Percentiles rank a stretch among this genome's conserved stretches.
Conservation (phyloP, 2,888 invertebrate species). For the Eulithis prunata region DNA sequence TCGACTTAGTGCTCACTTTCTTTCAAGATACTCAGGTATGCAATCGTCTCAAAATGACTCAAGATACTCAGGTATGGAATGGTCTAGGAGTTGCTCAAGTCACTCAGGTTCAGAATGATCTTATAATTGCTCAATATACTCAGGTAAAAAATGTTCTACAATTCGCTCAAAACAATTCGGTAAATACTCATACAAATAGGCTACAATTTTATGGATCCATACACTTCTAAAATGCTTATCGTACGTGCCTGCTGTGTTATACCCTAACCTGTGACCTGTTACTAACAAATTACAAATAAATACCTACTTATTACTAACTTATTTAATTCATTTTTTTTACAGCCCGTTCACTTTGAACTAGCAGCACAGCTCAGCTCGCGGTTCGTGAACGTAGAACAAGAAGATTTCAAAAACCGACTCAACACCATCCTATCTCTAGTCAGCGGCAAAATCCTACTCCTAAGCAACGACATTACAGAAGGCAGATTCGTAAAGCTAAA, state of each 20-base stretch:
- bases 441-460: constrained; percentile 78
- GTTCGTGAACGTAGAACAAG: constrained; percentile 90
- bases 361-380: constrained; percentile 92
- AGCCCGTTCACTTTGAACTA: constrained; percentile 88
- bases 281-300: too few relatives aligned
- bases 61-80: constrained; percentile 81
- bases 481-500: constrained; percentile 86
- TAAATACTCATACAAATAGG: too few relatives aligned
- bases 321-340: constrained; percentile 32
- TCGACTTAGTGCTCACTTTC: constrained; percentile 88
- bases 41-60: constrained; percentile 58
- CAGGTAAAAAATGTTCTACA: too few relatives aligned
- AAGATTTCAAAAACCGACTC: constrained; percentile 88
- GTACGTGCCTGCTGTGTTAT: background rate
- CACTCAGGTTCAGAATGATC: too few relatives aligned
- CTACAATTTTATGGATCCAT: too few relatives aligned
- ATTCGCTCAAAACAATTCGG: too few relatives aligned
- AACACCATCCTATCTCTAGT: constrained; percentile 85
- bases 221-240: too few relatives aligned
- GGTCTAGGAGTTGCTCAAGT: constrained; percentile 87
- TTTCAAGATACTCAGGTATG: constrained; percentile 82
- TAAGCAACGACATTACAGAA: constrained; percentile 76
- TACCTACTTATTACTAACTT: too few relatives aligned
- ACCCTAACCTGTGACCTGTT: too few relatives aligned
- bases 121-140: too few relatives aligned